These are phyloP conservation scores for Aurelia aurita complex sp. Pacific DNA, from an alignment of 30 jellyfish, hydroid and myxozoan species.

Conservation along the genomic window DNA sequence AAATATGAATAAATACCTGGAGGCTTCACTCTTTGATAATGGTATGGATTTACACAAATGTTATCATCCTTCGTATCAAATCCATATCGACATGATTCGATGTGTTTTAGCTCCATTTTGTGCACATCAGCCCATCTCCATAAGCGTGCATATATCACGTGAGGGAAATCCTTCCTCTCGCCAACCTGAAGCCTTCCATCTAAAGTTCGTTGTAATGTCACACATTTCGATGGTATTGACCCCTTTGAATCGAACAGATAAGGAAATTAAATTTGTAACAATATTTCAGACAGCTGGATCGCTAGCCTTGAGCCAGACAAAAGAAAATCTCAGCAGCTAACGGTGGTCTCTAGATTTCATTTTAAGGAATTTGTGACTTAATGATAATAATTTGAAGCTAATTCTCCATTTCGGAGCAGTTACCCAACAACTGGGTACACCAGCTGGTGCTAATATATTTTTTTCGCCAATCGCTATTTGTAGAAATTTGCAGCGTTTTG, in stretches of 20 bases:
- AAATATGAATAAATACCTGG: conserved; percentile 70
- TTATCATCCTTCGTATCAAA: conserved; percentile 90
- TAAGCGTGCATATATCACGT: conserved; percentile 89
- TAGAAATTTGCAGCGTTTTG: no score
- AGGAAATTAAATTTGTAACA: no score
- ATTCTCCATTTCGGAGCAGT: no score
- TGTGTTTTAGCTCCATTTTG: conserved; percentile 89
- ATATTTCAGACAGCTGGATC: no score
- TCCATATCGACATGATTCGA: conserved; percentile 86
- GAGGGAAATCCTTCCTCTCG: conserved; percentile 97
- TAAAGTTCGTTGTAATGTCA: conserved; percentile 92
- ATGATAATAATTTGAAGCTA: no score
- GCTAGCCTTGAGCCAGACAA: no score
- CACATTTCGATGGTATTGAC: conserved; percentile 95
- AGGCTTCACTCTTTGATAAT: conserved; percentile 94
- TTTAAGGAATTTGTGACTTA: no score
- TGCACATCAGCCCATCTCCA: conserved; percentile 99
- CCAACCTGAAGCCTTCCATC: conserved; percentile 99
- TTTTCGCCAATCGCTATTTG: no score
- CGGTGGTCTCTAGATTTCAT: no score
- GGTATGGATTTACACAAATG: conserved; percentile 96
- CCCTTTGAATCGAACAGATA: conserved; percentile 37
- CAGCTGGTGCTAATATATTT: no score
- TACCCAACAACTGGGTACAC: no score
- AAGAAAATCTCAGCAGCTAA: no score